Conservation (phyloP, 2,113 vertebrate species). For the Zapornia atra region DNA sequence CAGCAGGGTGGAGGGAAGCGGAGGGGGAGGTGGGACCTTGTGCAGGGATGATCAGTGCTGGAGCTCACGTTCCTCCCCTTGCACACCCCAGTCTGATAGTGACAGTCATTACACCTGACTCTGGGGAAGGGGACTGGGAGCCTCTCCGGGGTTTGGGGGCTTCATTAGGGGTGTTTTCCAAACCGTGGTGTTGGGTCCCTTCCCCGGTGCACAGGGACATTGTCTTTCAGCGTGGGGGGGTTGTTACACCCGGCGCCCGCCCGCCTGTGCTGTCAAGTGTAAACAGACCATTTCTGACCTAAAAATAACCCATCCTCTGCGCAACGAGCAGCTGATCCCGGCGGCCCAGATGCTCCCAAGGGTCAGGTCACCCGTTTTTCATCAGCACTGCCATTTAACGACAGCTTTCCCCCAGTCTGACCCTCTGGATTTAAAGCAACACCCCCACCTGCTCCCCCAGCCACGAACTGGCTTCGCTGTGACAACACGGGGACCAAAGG, state of each 20-base stretch:
- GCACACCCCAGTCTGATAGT: not conserved
- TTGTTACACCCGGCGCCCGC: not conserved
- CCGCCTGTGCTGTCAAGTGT: not conserved
- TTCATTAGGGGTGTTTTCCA: not conserved
- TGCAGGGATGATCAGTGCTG: not conserved
- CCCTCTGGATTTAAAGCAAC: not conserved
- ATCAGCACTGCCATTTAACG: not conserved
- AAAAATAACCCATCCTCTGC: not conserved
- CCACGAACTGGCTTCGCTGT: not conserved
- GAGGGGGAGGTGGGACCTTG: not conserved
- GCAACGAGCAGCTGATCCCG: not conserved
- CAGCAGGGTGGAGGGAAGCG: not conserved
- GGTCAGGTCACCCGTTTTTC: not conserved
- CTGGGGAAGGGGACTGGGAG: not conserved
- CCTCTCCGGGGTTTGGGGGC: not conserved
- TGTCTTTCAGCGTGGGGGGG: rapidly evolving
- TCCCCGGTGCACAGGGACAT: not conserved
- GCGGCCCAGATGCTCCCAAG: not conserved
- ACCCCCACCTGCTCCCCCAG: rapidly evolving
- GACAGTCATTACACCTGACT: not conserved
- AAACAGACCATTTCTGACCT: not conserved
- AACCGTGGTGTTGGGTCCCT: too few relatives aligned
- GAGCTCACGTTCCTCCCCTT: not conserved
- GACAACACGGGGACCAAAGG: too few relatives aligned
- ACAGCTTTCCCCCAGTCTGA: not conserved